Conservation (phyloP, 2,888 invertebrate species). For the Ophion ellenae region DNA sequence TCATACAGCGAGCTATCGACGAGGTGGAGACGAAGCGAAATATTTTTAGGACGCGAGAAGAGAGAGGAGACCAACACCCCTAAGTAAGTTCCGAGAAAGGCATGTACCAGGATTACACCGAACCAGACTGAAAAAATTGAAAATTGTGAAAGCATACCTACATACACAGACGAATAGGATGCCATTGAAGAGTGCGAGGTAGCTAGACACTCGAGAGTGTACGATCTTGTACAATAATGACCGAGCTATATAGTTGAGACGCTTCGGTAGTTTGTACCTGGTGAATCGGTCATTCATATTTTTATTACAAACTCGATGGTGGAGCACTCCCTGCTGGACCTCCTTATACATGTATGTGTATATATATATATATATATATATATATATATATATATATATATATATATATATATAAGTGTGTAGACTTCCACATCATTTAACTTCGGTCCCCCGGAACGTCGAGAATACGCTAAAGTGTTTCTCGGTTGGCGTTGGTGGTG, state of each 20-base stretch:
- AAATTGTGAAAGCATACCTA: constrained; percentile 26
- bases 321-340: constrained; percentile 33
- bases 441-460: constrained; percentile 42
- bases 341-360: neutral
- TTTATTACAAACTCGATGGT: constrained; percentile 48
- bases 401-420: neutral
- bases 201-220: constrained; percentile 31
- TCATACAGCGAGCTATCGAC: constrained; percentile 36
- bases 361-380: constrained; percentile 8
- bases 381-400: constrained; percentile 1
- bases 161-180: neutral
- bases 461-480: constrained; percentile 50
- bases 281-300: constrained; percentile 61
- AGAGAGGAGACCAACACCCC: constrained; percentile 29
- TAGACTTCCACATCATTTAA: constrained; percentile 53
- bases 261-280: constrained; percentile 51
- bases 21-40: constrained; percentile 15
- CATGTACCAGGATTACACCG: constrained; percentile 20
- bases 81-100: constrained; percentile 66
- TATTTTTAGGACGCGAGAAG: constrained; percentile 7
- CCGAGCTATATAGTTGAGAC: constrained; percentile 47
- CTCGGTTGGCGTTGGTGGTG: constrained; percentile 48
- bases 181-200: constrained; percentile 19
- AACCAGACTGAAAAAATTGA: constrained; percentile 3
- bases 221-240: constrained; percentile 50